These are phyloP conservation scores for Flexamia atlantica DNA, from an alignment of 2,888 invertebrate genomes.

Conservation along the genomic window DNA sequence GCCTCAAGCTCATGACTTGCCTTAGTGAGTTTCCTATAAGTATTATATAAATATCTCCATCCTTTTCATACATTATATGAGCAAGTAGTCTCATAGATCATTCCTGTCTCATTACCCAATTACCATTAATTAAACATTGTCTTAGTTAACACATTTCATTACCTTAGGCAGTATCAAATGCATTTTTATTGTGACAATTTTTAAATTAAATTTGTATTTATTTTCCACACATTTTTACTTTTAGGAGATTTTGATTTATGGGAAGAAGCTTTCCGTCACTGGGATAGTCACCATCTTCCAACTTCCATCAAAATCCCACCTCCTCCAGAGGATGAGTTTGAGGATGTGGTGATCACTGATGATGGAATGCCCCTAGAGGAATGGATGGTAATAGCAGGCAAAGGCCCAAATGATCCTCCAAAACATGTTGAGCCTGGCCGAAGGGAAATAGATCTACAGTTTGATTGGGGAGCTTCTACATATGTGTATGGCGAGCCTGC, in stretches of 20 bases:
- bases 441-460: conserved; percentile 17
- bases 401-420: conserved; percentile 23
- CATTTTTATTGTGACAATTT: too few relatives aligned
- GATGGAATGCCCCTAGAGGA: conserved; percentile 14
- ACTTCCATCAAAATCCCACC: neutral
- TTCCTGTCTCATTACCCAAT: too few relatives aligned
- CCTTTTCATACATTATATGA: too few relatives aligned
- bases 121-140: too few relatives aligned
- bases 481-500: neutral
- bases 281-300: neutral
- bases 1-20: too few relatives aligned
- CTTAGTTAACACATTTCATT: too few relatives aligned
- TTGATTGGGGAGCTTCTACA: conserved; percentile 14
- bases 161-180: too few relatives aligned
- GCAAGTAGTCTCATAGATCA: too few relatives aligned
- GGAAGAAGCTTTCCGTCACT: neutral
- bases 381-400: conserved; percentile 55
- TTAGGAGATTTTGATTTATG: neutral
- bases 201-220: too few relatives aligned
- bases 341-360: neutral
- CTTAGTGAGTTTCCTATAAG: too few relatives aligned
- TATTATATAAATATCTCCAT: too few relatives aligned
- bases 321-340: conserved; percentile 25
- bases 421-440: neutral
- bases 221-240: neutral